Conservation (phyloP, 2,888 invertebrate species). For the Trachelus stipa region DNA sequence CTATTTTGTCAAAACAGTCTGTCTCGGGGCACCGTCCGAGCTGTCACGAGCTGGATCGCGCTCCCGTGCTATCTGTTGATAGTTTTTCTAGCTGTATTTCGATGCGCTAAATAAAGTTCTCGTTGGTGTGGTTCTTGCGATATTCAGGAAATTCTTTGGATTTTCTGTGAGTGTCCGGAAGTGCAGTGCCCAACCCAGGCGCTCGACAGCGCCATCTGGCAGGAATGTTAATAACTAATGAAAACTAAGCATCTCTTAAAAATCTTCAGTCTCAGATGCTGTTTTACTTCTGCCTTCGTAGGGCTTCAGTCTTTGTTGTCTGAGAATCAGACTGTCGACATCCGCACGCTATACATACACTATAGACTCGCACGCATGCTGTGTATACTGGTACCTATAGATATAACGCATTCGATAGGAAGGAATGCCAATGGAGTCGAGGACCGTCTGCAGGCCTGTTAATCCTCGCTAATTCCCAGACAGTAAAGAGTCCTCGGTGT, state of each 20-base stretch:
- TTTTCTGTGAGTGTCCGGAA: too few species aligned
- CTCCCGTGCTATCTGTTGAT: too few species aligned
- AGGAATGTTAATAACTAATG: not conserved
- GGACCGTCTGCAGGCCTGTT: constrained; percentile 27
- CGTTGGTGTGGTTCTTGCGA: too few species aligned
- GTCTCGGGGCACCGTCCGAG: too few species aligned
- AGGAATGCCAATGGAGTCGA: not conserved
- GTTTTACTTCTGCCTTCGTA: not conserved
- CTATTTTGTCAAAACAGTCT: too few species aligned
- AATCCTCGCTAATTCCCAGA: constrained; percentile 50
- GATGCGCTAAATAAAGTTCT: too few species aligned
- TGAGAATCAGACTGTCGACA: constrained; percentile 13
- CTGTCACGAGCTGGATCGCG: too few species aligned
- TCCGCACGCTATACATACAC: not conserved
- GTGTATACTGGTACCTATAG: not conserved
- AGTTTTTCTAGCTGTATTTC: too few species aligned
- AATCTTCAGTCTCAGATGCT: not conserved
- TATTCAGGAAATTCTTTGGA: too few species aligned
- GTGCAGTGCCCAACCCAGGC: too few species aligned
- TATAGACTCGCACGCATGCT: not conserved
- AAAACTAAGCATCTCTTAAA: not conserved
- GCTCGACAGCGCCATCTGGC: too few species aligned
- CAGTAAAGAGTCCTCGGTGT: constrained; percentile 20
- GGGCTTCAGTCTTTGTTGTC: constrained; percentile 9
- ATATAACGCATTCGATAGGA: constrained; percentile 2